phyloP scores from a whole-genome alignment of 2,113 vertebrate species.

The Nipponia nippon region DNA sequence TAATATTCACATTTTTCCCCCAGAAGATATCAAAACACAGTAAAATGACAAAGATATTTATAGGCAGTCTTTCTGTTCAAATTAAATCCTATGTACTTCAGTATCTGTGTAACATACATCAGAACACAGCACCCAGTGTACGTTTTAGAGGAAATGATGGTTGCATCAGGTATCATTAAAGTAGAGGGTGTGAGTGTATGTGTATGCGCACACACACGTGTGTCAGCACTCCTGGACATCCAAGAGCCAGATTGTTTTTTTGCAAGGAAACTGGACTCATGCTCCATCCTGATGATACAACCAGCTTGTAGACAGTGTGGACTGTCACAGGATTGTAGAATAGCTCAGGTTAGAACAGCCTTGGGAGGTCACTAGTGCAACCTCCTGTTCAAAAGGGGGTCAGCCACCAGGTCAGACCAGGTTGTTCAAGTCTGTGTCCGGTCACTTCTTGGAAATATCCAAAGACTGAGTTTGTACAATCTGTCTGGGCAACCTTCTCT shows the following conservation, averaged over 20 bases:
- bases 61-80: background rate
- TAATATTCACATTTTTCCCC: background rate
- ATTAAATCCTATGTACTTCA: background rate
- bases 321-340: background rate
- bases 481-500: background rate
- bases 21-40: background rate
- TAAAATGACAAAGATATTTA: background rate
- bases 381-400: background rate
- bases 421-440: background rate
- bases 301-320: background rate
- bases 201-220: rapidly evolving
- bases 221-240: background rate
- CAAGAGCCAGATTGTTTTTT: background rate
- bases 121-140: background rate
- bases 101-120: no score
- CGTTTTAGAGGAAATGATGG: background rate
- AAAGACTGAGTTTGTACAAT: background rate
- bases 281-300: background rate
- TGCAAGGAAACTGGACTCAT: background rate
- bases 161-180: background rate
- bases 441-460: background rate
- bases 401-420: background rate
- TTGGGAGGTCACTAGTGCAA: background rate
- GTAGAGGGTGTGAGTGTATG: no score
- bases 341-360: background rate